Percentiles rank a stretch among this genome's conserved stretches.
These are phyloP conservation scores for Stichopus horrens DNA, from an alignment of 53 echinoderm and acorn worm genomes.

Conservation along the genomic window DNA sequence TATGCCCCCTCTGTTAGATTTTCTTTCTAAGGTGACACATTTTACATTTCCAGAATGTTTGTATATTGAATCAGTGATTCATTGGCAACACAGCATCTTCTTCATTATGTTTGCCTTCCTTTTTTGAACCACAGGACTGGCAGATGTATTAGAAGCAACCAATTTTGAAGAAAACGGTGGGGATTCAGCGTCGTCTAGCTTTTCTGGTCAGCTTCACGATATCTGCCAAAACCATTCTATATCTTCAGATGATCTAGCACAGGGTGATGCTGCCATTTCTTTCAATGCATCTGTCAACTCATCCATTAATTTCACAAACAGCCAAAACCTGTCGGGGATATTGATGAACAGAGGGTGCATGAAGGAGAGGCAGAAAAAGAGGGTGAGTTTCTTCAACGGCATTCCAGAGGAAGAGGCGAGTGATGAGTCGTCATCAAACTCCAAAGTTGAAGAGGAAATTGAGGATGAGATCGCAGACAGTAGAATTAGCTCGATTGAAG, in stretches of 20 bases:
- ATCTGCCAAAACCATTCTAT: background rate
- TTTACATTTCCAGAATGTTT: too few species aligned
- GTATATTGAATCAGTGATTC: too few species aligned
- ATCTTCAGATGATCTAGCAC: background rate
- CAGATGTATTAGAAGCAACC: background rate
- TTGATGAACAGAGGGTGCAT: background rate
- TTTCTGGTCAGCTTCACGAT: background rate
- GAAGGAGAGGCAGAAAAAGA: constrained; percentile 12
- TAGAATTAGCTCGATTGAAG: background rate
- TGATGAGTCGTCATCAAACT: background rate
- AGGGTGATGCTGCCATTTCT: background rate
- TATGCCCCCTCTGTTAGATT: too few species aligned
- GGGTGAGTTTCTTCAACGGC: constrained; percentile 6
- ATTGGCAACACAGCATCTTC: too few species aligned
- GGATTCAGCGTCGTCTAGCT: background rate
- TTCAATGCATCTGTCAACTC: background rate
- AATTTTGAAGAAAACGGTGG: background rate
- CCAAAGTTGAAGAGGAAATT: background rate
- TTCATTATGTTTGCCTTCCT: background rate
- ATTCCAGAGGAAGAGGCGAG: background rate
- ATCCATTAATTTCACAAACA: background rate
- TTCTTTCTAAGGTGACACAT: too few species aligned
- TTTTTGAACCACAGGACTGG: background rate
- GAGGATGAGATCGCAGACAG: background rate
- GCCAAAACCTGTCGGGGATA: background rate